These are phyloP conservation scores for Sarcophaga subvicina DNA, from an alignment of 2,888 invertebrate genomes.

Conservation along the genomic window DNA sequence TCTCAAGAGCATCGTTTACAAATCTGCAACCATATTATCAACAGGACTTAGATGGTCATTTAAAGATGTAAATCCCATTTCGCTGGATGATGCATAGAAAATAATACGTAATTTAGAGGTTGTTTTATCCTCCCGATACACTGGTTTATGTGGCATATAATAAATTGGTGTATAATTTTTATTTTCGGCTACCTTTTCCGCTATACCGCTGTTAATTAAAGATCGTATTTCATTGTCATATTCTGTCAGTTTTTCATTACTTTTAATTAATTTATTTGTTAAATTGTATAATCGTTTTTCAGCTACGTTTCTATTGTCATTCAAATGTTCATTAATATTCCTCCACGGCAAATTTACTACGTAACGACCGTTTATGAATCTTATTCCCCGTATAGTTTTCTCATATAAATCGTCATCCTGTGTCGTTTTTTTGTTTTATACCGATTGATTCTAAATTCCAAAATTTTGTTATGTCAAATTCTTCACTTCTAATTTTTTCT, in stretches of 20 bases:
- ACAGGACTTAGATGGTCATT: conserved; percentile 61
- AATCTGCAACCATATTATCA: conserved; percentile 50
- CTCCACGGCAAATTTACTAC: conserved; percentile 18
- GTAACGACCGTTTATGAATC: no score
- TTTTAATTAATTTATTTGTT: conserved; percentile 43
- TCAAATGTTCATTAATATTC: conserved; percentile 6
- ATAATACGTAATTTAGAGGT: conserved; percentile 58
- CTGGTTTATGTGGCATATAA: conserved; percentile 58
- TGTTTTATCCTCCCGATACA: conserved; percentile 55
- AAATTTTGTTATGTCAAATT: conserved; percentile 45
- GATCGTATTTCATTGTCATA: conserved; percentile 51
- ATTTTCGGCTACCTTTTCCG: not conserved
- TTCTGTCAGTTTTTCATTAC: conserved; percentile 31
- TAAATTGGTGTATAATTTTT: conserved; percentile 26
- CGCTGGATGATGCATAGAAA: conserved; percentile 59
- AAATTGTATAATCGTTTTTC: conserved; percentile 17
- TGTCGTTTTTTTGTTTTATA: conserved; percentile 31
- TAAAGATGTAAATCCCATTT: conserved; percentile 47
- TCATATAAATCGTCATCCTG: conserved; percentile 24
- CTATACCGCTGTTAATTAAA: conserved; percentile 1
- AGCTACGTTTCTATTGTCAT: conserved; percentile 41
- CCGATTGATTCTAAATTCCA: conserved; percentile 61
- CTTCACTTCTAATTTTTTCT: not conserved
- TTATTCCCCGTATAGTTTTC: conserved; percentile 24
- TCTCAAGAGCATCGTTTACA: conserved; percentile 1